Conservation (phyloP, 2,797 vertebrate species). For the Cynopterus sphinx region DNA sequence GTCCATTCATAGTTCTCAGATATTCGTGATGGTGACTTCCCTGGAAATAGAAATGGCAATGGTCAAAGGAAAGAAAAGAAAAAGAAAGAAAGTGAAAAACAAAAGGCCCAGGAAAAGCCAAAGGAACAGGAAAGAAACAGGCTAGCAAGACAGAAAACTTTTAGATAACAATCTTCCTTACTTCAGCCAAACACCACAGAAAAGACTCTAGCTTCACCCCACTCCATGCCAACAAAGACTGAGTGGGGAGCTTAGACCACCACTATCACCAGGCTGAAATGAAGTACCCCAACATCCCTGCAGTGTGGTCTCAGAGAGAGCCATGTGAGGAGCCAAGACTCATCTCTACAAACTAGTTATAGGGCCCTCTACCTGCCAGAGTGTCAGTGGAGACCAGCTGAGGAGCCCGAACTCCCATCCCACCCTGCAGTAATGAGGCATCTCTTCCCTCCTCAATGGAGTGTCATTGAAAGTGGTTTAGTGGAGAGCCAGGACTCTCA, state of each 20-base stretch:
- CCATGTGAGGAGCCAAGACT: neutral
- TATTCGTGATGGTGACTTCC: neutral
- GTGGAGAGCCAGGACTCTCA: neutral
- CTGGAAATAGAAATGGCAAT: neutral
- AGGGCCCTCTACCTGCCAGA: neutral
- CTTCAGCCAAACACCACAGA: neutral
- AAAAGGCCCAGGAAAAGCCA: neutral
- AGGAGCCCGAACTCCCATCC: neutral
- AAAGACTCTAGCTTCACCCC: no score
- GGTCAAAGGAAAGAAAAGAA: no score
- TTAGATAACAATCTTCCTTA: neutral
- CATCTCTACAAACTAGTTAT: no score
- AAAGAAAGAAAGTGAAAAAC: no score
- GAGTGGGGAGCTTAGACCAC: neutral
- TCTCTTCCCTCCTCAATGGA: neutral
- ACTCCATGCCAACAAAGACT: neutral
- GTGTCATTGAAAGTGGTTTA: neutral
- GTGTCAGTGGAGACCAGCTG: neutral
- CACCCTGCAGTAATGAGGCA: neutral
- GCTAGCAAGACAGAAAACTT: neutral
- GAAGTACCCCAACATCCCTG: neutral
- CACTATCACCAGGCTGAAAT: neutral
- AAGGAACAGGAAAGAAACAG: neutral
- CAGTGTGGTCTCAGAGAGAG: neutral
- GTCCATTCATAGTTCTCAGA: neutral